Conservation (phyloP, 2,797 vertebrate genomes). For the Odontamblyopus rebecca region DNA sequence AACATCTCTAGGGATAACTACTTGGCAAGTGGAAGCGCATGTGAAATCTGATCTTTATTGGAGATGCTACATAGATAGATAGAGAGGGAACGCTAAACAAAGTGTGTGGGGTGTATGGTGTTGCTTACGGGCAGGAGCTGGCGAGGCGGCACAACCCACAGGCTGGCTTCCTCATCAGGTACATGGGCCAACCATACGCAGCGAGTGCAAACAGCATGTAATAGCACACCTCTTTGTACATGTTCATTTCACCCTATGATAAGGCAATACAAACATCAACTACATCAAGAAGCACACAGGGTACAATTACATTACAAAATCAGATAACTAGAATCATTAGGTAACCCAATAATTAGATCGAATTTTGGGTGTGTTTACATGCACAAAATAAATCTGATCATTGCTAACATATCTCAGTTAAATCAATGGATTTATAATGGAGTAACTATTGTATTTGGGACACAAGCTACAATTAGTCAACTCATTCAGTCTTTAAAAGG, state of each 20-base stretch:
- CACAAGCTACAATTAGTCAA: no score
- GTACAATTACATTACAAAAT: neutral
- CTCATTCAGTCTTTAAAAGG: no score
- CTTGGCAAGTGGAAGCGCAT: constrained; percentile 56
- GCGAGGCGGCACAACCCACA: constrained; percentile 94
- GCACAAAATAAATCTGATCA: no score
- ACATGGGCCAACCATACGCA: constrained; percentile 98
- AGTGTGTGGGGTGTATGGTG: constrained; percentile 41
- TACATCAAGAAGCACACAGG: neutral
- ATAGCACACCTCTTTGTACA: constrained; percentile 98
- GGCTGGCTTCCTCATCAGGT: constrained; percentile 95
- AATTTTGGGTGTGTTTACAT: no score
- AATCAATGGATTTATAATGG: no score
- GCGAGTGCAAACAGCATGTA: constrained; percentile 99
- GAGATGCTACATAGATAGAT: constrained; percentile 46
- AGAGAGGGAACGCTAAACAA: constrained; percentile 37
- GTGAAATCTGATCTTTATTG: constrained; percentile 40
- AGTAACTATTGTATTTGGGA: no score
- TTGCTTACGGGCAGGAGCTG: constrained; percentile 94
- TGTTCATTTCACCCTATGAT: constrained; percentile 90
- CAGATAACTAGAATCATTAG: neutral
- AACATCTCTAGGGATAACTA: constrained; percentile 54
- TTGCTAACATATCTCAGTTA: no score
- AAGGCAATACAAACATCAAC: constrained; percentile 23
- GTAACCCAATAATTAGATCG: no score